phyloP scores from a whole-genome alignment of 1,140 invertebrate species.

The Apis cerana region DNA sequence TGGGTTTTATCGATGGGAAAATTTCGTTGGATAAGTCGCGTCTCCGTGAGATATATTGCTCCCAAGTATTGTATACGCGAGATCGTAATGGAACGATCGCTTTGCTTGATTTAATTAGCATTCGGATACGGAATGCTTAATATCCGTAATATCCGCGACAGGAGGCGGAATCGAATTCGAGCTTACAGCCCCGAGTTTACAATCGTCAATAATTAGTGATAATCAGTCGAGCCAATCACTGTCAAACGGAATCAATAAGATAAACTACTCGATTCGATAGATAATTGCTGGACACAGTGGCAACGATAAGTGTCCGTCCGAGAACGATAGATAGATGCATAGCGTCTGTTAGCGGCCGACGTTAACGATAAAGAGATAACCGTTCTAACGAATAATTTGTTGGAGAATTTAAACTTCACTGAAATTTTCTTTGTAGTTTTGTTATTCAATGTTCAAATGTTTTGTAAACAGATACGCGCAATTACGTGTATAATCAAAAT shows the following conservation, averaged over 20 bases:
- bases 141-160: constrained; percentile 12
- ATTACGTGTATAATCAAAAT: too few relatives aligned
- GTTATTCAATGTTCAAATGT: too few relatives aligned
- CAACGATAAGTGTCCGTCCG: background rate
- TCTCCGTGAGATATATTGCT: background rate
- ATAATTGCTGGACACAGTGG: constrained; percentile 19
- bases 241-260: constrained; percentile 41
- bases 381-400: too few relatives aligned
- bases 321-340: background rate
- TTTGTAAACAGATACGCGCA: too few relatives aligned
- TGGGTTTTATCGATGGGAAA: too few relatives aligned
- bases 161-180: constrained; percentile 28
- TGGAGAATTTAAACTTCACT: too few relatives aligned
- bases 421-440: too few relatives aligned
- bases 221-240: constrained; percentile 36
- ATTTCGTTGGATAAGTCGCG: too few relatives aligned
- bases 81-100: background rate
- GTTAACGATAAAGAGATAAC: too few relatives aligned
- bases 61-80: background rate
- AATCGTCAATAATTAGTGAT: constrained; percentile 22
- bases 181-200: constrained; percentile 2
- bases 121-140: constrained; percentile 34
- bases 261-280: constrained; percentile 31
- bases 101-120: constrained; percentile 6
- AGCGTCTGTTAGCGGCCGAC: too few relatives aligned